Evolutionary conservation across 2,113 vertebrate species (phyloP).

Genomic region (mouse (Mus musculus)): GRCm39 chr14:54216001-54216500

Average conservation of each 20-base stretch:
- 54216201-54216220: not conserved
- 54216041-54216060: not conserved
- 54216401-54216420: not conserved
- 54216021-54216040: not conserved
- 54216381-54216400: not conserved
- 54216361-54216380: not conserved
- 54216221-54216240: not conserved
- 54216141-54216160: not conserved
- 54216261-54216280: not conserved
- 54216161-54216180: not conserved
- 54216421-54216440: not conserved
- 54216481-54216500: not conserved
- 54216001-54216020: not conserved
- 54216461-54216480: not conserved
- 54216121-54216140: not conserved
- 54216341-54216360: not conserved
- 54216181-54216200: not conserved
- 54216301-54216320: not conserved
- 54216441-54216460: not conserved
- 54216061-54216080: not conserved
- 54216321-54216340: not conserved
- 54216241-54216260: not conserved
- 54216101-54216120: not conserved
- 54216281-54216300: not conserved
- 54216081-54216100: not conserved